These are phyloP conservation scores for Plecturocebus donacophilus DNA, from an alignment of 2,113 vertebrate genomes.

Conservation along the genomic window DNA sequence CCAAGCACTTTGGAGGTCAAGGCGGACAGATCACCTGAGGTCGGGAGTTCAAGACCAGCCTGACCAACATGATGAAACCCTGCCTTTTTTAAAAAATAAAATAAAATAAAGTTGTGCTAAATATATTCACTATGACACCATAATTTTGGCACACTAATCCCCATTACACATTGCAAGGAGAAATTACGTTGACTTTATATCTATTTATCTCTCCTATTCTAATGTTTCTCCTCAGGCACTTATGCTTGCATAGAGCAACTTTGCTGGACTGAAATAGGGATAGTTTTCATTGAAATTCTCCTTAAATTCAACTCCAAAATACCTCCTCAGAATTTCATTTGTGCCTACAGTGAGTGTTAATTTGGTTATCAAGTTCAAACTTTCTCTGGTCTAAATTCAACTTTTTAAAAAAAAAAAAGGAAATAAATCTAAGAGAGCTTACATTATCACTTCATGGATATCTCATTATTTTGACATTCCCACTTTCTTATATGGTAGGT, in stretches of 20 bases:
- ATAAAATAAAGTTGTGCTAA: neutral
- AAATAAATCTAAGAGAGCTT: slow-evolving; percentile 17
- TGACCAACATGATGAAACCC: too few species aligned
- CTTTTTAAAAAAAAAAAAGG: neutral
- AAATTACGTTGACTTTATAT: neutral
- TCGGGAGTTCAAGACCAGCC: too few species aligned
- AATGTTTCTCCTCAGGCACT: neutral
- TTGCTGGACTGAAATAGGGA: neutral
- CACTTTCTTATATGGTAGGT: neutral
- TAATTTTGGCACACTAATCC: neutral
- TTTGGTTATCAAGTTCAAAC: slow-evolving; percentile 49
- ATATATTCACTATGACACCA: neutral
- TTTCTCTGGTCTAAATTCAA: slow-evolving; percentile 52
- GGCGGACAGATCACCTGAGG: too few species aligned
- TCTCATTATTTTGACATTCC: slow-evolving; percentile 28
- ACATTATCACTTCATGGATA: neutral
- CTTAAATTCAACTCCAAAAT: neutral
- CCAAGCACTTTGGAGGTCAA: too few species aligned
- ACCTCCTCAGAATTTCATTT: slow-evolving; percentile 28
- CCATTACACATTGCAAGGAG: neutral
- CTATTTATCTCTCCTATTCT: neutral
- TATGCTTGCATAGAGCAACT: neutral
- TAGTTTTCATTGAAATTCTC: slow-evolving; percentile 32
- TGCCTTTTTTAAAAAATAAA: too few species aligned
- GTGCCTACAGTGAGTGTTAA: neutral